These are phyloP conservation scores for Melinopterus prodromus DNA, from an alignment of 2,888 invertebrate species.

Conservation along the genomic window DNA sequence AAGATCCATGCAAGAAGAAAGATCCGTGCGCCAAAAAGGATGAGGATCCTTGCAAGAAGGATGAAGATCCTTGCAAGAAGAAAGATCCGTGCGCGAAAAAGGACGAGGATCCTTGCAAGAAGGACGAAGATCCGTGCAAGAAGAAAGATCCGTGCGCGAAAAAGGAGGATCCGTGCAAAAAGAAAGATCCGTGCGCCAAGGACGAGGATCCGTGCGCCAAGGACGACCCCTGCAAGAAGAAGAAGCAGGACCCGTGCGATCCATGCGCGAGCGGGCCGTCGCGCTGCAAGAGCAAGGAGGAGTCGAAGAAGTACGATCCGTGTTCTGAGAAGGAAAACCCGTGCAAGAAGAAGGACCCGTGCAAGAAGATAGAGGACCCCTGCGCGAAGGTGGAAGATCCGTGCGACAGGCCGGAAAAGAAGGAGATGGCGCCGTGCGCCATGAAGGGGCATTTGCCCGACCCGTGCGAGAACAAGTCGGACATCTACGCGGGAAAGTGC, in stretches of 20 bases:
- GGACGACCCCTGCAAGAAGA: constrained; percentile 6
- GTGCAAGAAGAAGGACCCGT: constrained; percentile 28
- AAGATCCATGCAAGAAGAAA: constrained; percentile 13
- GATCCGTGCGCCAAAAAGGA: constrained; percentile 25
- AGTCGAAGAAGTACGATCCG: constrained; percentile 39
- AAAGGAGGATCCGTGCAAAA: not conserved
- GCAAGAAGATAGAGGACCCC: constrained; percentile 14
- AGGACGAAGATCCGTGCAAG: constrained; percentile 24
- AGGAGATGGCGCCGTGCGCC: not conserved
- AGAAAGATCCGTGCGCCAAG: constrained; percentile 19
- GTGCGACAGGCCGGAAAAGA: constrained; percentile 23
- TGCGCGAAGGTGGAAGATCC: not conserved
- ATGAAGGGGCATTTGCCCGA: not conserved
- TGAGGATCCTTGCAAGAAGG: constrained; percentile 28
- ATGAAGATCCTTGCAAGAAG: too few relatives aligned
- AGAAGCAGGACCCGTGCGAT: constrained; percentile 21
- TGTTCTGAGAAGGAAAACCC: constrained; percentile 16
- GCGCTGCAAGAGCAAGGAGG: constrained; percentile 16
- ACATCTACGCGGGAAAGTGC: not conserved
- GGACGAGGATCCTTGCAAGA: constrained; percentile 18
- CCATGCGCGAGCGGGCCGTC: not conserved
- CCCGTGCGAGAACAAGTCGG: not conserved
- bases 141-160: not conserved
- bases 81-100: constrained; percentile 13
- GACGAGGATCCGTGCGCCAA: constrained; percentile 16